phyloP scores from a whole-genome alignment of 2,797 vertebrate species.

The Chaenodraco wilsoni region DNA sequence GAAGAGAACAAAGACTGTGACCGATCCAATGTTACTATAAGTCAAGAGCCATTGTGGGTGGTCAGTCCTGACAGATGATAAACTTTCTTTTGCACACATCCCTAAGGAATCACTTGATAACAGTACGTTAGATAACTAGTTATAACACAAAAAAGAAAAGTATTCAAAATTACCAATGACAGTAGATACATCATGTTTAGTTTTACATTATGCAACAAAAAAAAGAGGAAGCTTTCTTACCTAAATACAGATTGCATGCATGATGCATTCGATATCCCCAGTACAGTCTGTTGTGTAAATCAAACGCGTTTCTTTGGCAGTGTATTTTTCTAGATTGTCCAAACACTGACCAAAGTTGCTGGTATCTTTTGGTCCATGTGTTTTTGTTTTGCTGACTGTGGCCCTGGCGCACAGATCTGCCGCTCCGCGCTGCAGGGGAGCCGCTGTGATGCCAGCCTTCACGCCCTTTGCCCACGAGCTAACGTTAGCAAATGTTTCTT shows the following conservation, averaged over 20 bases:
- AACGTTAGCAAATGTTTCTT: slow-evolving; percentile 55
- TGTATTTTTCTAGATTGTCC: slow-evolving; percentile 2
- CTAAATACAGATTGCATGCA: neutral
- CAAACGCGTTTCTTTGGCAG: neutral
- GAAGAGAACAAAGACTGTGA: too few relatives aligned
- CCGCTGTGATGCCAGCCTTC: slow-evolving; percentile 62
- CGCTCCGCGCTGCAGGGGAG: slow-evolving; percentile 44
- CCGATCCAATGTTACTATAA: neutral
- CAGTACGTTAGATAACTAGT: slow-evolving; percentile 12
- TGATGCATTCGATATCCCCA: neutral
- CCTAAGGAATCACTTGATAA: neutral
- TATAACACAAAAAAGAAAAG: neutral
- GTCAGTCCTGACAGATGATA: neutral
- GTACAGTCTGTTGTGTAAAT: too few relatives aligned
- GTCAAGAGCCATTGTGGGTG: neutral
- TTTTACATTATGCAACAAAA: too few relatives aligned
- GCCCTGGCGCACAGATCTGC: slow-evolving; percentile 36
- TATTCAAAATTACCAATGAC: neutral
- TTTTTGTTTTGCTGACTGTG: slow-evolving; percentile 55
- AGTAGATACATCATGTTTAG: neutral
- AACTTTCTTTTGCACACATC: neutral
- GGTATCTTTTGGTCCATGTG: slow-evolving; percentile 33
- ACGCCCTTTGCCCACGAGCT: slow-evolving; percentile 75
- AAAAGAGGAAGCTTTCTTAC: neutral
- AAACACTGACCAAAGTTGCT: neutral